A percentile compares a stretch with the other conserved stretches of the same genome.
phyloP scores from a whole-genome alignment of 2,797 vertebrate genomes.

The Bradypodion pumilum region DNA sequence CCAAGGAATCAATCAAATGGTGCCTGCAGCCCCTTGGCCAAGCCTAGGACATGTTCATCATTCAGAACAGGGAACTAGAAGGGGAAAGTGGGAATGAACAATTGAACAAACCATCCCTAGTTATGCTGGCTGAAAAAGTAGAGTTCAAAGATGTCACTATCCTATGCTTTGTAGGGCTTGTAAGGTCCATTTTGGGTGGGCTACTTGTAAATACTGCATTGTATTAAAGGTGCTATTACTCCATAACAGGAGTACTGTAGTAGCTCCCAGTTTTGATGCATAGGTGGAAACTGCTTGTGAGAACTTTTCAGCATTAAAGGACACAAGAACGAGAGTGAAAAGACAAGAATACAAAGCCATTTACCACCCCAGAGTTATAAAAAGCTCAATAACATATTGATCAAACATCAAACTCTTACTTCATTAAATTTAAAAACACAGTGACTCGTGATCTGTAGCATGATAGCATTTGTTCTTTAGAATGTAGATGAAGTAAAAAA shows the following conservation, averaged over 20 bases:
- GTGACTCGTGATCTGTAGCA: slow-evolving; percentile 42
- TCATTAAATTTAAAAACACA: slow-evolving; percentile 25
- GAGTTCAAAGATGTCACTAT: not conserved
- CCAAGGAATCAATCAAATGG: no score
- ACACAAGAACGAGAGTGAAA: slow-evolving; percentile 32
- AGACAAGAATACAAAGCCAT: slow-evolving; percentile 30
- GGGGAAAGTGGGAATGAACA: no score
- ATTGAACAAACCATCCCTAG: not conserved
- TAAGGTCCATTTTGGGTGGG: not conserved
- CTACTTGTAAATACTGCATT: not conserved
- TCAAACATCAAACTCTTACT: slow-evolving; percentile 42
- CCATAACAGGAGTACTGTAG: not conserved
- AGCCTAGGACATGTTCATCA: not conserved
- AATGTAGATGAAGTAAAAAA: slow-evolving; percentile 5
- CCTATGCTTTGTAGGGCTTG: not conserved
- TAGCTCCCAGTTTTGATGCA: not conserved
- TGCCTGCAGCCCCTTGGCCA: not conserved
- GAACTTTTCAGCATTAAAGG: slow-evolving; percentile 18
- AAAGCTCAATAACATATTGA: slow-evolving; percentile 33
- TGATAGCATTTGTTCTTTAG: slow-evolving; percentile 12
- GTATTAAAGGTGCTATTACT: not conserved
- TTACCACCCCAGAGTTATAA: slow-evolving; percentile 37
- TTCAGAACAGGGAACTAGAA: not conserved
- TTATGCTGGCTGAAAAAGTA: not conserved
- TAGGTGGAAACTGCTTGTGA: not conserved